Percentiles rank a stretch among this genome's conserved stretches.
These are phyloP conservation scores for Bos javanicus DNA, from an alignment of 2,113 vertebrate genomes.

Conservation along the genomic window DNA sequence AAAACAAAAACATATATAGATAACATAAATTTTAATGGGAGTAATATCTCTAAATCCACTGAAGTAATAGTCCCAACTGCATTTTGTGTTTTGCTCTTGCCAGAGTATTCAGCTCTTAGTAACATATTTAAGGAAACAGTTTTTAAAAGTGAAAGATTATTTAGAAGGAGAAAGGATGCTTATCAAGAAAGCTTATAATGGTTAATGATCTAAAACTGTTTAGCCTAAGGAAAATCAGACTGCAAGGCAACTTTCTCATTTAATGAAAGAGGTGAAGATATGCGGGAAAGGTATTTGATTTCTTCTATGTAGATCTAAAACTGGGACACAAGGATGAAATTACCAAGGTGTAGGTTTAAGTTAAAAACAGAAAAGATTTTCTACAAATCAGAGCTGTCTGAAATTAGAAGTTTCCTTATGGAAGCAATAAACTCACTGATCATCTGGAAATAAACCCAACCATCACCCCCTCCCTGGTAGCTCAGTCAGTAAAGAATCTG, in stretches of 20 bases:
- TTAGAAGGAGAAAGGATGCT: not conserved
- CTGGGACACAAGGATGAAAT: not conserved
- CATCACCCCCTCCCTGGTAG: not conserved
- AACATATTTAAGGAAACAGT: not conserved
- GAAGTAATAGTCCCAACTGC: not conserved
- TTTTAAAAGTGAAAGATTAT: not conserved
- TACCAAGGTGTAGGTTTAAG: not conserved
- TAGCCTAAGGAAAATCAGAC: not conserved
- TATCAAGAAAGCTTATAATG: not conserved
- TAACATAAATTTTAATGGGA: not conserved
- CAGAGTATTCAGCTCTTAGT: not conserved
- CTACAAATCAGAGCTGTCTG: not conserved
- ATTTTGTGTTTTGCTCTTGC: not conserved
- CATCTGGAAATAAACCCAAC: not conserved
- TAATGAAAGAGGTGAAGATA: not conserved
- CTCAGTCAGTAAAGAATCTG: not conserved
- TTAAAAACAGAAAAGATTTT: not conserved
- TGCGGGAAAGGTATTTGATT: not conserved
- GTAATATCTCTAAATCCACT: not conserved
- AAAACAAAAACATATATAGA: not conserved
- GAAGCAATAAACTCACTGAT: not conserved
- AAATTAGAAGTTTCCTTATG: not conserved
- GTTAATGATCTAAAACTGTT: not conserved
- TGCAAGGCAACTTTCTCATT: not conserved
- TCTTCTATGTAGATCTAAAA: not conserved